These are phyloP conservation scores for Gymnoscopelus microlampas DNA, from an alignment of 2,797 vertebrate genomes.

Conservation along the genomic window DNA sequence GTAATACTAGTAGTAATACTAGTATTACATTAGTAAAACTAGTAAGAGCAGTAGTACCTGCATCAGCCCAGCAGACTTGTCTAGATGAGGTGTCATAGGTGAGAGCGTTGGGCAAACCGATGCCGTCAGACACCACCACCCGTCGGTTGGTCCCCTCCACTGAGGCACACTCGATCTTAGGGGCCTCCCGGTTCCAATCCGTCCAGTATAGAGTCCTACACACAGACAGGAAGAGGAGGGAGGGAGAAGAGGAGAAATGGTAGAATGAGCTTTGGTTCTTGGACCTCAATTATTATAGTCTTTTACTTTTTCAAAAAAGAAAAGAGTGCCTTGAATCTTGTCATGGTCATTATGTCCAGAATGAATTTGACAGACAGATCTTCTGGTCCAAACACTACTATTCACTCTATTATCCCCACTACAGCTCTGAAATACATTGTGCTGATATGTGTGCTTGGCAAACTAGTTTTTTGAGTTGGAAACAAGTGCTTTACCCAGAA, in stretches of 20 bases:
- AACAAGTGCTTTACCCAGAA: background rate
- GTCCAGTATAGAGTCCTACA: constrained; percentile 95
- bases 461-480: no score
- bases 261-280: background rate
- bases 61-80: constrained; percentile 95
- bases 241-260: background rate
- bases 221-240: background rate
- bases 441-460: no score
- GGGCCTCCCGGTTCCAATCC: constrained; percentile 97
- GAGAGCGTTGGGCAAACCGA: constrained; percentile 94
- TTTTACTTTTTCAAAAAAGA: no score
- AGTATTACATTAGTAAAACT: background rate
- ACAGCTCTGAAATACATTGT: no score
- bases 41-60: constrained; percentile 80
- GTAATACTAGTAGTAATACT: background rate
- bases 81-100: constrained; percentile 87
- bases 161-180: constrained; percentile 92
- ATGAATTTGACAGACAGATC: no score
- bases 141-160: constrained; percentile 89
- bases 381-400: no score
- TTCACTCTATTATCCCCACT: no score
- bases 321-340: no score
- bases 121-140: constrained; percentile 85
- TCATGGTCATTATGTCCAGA: no score
- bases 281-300: no score